Evolutionary conservation across 2,113 vertebrate species (phyloP).

Genomic region (Platysternon megacephalum): DNA sequence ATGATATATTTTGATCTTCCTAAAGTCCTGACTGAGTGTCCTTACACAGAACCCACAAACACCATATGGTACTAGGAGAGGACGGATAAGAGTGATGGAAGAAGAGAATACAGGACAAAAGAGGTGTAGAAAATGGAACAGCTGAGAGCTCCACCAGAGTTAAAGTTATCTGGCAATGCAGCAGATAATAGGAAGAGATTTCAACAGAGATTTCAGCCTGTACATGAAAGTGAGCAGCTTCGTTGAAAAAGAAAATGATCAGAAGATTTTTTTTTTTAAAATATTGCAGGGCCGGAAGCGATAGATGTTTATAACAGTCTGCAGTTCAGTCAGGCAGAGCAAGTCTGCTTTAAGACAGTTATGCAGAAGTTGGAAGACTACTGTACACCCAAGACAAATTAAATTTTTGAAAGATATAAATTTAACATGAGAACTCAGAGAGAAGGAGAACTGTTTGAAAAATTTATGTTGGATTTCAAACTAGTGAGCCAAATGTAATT

Average conservation of each 20-base stretch:
- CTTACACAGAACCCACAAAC: no score
- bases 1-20: no score
- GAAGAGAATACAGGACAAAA: background rate
- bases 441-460: background rate
- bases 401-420: background rate
- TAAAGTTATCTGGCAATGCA: background rate
- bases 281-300: background rate
- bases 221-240: background rate
- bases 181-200: background rate
- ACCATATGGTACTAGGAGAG: no score
- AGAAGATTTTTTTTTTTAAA: background rate
- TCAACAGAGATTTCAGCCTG: background rate
- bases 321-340: background rate
- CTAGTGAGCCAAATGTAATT: background rate
- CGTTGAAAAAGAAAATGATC: background rate
- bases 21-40: no score
- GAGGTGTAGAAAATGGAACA: background rate
- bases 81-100: background rate
- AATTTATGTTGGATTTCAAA: background rate
- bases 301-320: background rate
- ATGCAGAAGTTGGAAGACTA: background rate
- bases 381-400: background rate
- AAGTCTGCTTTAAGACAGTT: background rate
- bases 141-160: background rate
- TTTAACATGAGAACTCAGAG: background rate